Evolutionary conservation across 2,113 vertebrate genomes (phyloP), one percentile per base, ranked within the genome.

Genomic region (Chelonoidis abingdonii): DNA sequence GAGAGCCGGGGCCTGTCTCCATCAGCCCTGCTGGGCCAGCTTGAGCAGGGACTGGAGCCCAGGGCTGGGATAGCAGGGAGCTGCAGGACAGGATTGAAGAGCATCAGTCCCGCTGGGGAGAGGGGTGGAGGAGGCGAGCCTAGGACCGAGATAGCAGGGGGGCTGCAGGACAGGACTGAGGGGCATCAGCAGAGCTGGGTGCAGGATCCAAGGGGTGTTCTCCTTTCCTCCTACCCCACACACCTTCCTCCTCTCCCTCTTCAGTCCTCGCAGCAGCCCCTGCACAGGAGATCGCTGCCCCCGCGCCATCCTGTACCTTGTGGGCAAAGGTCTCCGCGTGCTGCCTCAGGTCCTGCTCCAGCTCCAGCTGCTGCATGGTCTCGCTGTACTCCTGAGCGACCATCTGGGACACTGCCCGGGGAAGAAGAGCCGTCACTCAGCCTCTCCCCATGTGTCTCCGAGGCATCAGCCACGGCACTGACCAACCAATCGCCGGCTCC

Each of bases 271-370:
- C 57, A 59, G 27, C 56, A 57, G n/a, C 88, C 88, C 57, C 4
- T 0, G 21, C 57, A 29, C 8, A 12, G 76, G 78, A 31, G 44
- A 17, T 47, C 27, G 14, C 35, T 16, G 49, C 13, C 41, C 25
- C 1, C 0, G 4, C 6, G 2, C 6, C 52, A 1, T 1, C 5
- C 44, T 1, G 24, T 97, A 99, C 99, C 98, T 99, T 98, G 38
- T 98, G 98, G 57, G 98, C 98, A 29, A 98, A 98, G 93, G 94
- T 92, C 94, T 99, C 98, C 0, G 98, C 98, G 1, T 98, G 97
- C 82, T 98, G 97, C 47, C 98, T 95, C 84, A 98, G 98, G 84
- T 95, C 98, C 93, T 98, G 98, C 93, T 99, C 98, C 95, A 98
- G 85, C 89, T 99, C 98, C 93, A 99, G 98, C 86, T 98, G 97